Percentiles rank a stretch among this genome's conserved stretches.
Evolutionary conservation across 2,797 vertebrate species (phyloP).

Genomic region (Tokudaia muenninki): DNA sequence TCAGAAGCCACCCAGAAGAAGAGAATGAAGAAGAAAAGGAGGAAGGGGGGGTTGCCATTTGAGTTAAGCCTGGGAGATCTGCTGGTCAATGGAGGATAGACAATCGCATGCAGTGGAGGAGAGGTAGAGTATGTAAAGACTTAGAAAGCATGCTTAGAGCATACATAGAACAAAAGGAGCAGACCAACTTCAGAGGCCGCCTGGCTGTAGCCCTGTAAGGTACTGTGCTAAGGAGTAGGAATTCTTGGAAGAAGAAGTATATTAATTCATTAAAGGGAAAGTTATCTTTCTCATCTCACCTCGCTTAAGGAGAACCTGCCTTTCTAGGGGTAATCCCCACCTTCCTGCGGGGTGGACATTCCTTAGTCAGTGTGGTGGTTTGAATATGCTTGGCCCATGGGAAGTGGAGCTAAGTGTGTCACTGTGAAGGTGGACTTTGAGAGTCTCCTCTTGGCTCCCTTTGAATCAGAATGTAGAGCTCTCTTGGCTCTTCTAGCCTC

Average conservation of each 20-base stretch:
- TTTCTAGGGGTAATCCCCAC: background rate
- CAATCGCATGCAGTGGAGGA: background rate
- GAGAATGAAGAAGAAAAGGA: background rate
- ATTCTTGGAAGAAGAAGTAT: background rate
- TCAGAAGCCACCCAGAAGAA: background rate
- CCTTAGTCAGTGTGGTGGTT: background rate
- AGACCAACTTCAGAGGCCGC: background rate
- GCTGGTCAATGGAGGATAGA: too few relatives aligned
- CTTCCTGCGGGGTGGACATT: background rate
- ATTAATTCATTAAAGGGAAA: background rate
- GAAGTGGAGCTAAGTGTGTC: background rate
- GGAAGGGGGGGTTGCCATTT: background rate
- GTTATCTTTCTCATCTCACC: background rate
- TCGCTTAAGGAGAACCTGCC: background rate
- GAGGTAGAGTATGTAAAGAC: background rate
- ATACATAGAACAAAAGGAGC: background rate
- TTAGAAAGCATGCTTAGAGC: background rate
- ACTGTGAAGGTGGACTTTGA: background rate
- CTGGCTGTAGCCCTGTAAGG: background rate
- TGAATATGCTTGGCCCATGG: background rate
- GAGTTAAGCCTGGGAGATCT: background rate
- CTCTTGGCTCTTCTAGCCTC: background rate
- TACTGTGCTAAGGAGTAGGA: background rate
- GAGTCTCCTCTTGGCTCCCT: background rate
- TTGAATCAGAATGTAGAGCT: background rate